Evolutionary conservation across 2,113 vertebrate species (phyloP).

Genomic region (Leiothrix lutea): DNA sequence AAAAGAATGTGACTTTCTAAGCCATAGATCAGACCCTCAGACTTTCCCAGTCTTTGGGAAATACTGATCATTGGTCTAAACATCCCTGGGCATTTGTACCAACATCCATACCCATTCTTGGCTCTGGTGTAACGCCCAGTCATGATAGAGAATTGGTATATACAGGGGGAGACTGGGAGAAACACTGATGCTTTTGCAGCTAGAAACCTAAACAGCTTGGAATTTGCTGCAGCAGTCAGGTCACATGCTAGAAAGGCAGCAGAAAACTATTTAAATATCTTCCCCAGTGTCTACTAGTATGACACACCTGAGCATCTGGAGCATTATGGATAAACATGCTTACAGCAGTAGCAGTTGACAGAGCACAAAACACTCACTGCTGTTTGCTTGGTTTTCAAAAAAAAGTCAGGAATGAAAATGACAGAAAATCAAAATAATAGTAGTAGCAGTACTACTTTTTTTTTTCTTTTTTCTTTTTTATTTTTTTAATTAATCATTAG

Average conservation of each 20-base stretch:
- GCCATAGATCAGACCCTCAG: neutral
- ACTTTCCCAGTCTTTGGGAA: neutral
- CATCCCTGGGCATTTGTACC: neutral
- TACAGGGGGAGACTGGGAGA: neutral
- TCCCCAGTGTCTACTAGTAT: neutral
- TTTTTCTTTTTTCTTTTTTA: too few species aligned
- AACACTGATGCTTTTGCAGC: neutral
- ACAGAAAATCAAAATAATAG: neutral
- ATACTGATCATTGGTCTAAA: neutral
- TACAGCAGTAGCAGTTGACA: neutral
- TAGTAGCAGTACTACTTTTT: neutral
- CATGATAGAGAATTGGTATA: neutral
- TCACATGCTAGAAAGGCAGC: neutral
- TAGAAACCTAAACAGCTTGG: neutral
- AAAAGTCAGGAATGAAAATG: neutral
- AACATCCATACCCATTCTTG: neutral
- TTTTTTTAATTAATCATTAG: neutral
- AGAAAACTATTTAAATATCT: neutral
- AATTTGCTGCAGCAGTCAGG: neutral
- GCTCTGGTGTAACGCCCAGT: neutral
- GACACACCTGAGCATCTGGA: neutral
- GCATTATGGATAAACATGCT: neutral
- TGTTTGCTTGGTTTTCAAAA: neutral
- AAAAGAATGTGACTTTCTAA: neutral
- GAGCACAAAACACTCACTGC: neutral